Evolutionary conservation across 2,888 invertebrate genomes (phyloP), one percentile per base, ranked within the genome.

Genomic region (Callosobruchus maculatus): DNA sequence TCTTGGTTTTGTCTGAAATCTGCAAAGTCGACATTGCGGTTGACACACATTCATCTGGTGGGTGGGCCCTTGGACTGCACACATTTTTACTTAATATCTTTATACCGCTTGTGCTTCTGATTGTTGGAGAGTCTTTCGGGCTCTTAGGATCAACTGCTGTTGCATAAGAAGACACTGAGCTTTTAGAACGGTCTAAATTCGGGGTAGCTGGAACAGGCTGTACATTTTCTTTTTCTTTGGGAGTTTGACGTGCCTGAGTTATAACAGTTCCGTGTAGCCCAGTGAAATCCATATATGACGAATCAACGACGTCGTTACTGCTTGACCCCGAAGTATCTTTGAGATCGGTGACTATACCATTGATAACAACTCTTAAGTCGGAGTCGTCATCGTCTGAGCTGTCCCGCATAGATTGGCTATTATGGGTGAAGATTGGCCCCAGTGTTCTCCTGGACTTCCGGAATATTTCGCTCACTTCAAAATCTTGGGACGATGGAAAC

Each of bases 321-420:
- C 49, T 1, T 13, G 49, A 49, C 4, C 1, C 13, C 1, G 49
- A 49, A 49, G 13, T 18, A 49, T 49, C 49, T 49, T 13, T 49
- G 13, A 7, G 49, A 13, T 49, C 13, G 7, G 49, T 49, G 13
- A 49, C 49, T 13, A 18, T 5, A 1, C 77, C 77, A 72, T 74
- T 72, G 69, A 78, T 76, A 31, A 75, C 68, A 20, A 75, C 68
- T 69, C 76, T 78, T 70, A 79, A 77, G 72, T 81, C 79, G 21
- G 81, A 80, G 67, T 79, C 73, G 31, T 74, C 79, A 74, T 80
- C 79, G n/a, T n/a, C n/a, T 22, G 70, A 70, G 20, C 49, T 49
- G 13, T 18, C 49, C 49, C 13, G 49, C 4, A 1, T 49, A 49
- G 49, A 49, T 18, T 18, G 4, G 13, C 18, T 1, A 49, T 49